These are phyloP conservation scores for Bellardia bayeri DNA, from an alignment of 2,888 invertebrate genomes.

Conservation along the genomic window DNA sequence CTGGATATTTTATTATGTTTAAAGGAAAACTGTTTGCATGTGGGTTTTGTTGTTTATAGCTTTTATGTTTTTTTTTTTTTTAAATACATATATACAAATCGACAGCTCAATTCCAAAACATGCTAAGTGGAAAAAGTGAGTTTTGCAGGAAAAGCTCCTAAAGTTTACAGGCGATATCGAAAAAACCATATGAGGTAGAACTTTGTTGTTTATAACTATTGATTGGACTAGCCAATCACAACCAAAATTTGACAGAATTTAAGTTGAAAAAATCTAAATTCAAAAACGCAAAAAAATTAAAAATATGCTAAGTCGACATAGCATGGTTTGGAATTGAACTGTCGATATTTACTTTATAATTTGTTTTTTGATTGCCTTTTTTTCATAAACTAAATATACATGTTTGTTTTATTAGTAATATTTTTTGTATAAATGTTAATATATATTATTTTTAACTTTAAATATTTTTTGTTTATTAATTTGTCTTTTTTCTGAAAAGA, in stretches of 20 bases:
- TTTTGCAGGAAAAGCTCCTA: no score
- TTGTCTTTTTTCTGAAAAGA: neutral
- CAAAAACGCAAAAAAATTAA: no score
- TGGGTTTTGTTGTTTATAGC: neutral
- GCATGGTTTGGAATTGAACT: no score
- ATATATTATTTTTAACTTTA: constrained; percentile 19
- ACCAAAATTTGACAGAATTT: no score
- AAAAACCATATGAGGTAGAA: no score
- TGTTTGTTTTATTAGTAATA: constrained; percentile 10
- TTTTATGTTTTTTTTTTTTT: neutral
- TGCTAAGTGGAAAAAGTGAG: no score
- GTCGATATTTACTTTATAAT: neutral
- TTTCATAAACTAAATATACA: neutral
- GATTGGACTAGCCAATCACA: no score
- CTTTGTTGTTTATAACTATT: no score
- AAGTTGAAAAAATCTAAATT: no score
- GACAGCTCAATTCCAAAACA: no score
- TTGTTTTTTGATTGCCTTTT: neutral
- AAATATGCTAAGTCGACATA: no score
- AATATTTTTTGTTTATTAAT: constrained; percentile 18
- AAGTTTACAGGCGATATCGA: no score
- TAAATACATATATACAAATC: constrained; percentile 3
- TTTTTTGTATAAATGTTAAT: constrained; percentile 61
- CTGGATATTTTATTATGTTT: neutral
- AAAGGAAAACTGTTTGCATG: constrained; percentile 10